Evolutionary conservation across 2,888 invertebrate species (phyloP).

Genomic region (Dione vanillae): DNA sequence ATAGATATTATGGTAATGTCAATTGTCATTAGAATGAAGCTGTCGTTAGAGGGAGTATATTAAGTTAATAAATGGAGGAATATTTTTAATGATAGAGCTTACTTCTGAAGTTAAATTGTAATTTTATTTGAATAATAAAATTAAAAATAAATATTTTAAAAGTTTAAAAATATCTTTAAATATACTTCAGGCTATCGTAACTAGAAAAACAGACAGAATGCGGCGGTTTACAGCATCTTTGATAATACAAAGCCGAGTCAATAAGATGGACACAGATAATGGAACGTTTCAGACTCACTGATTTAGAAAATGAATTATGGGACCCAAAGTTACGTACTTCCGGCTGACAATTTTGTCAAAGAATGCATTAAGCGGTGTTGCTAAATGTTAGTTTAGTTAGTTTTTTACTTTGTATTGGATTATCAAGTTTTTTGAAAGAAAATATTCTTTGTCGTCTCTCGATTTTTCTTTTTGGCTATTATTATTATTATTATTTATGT

Average conservation of each 20-base stretch:
- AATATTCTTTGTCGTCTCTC: too few relatives aligned
- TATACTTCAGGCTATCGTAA: not conserved
- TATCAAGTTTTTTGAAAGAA: too few relatives aligned
- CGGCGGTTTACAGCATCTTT: conserved; percentile 23
- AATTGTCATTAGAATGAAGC: not conserved
- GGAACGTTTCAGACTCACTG: conserved; percentile 45
- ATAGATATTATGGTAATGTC: not conserved
- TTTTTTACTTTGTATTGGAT: not conserved
- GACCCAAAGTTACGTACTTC: conserved; percentile 36
- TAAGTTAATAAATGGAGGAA: too few relatives aligned
- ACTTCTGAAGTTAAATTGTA: too few relatives aligned
- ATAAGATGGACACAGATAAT: conserved; percentile 39
- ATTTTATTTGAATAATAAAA: too few relatives aligned
- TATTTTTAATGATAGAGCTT: too few relatives aligned
- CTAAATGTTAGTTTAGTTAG: not conserved
- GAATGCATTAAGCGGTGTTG: not conserved
- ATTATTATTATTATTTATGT: too few relatives aligned
- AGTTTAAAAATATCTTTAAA: too few relatives aligned
- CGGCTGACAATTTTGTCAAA: conserved; percentile 26
- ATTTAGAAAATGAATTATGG: conserved; percentile 48
- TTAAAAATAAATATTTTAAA: too few relatives aligned
- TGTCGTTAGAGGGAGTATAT: too few relatives aligned
- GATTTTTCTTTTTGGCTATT: too few relatives aligned
- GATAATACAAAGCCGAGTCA: conserved; percentile 29
- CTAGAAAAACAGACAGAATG: conserved; percentile 10